These are phyloP conservation scores for Lasioglossum baleicum DNA, from an alignment of 1,140 invertebrate species.

Conservation along the genomic window DNA sequence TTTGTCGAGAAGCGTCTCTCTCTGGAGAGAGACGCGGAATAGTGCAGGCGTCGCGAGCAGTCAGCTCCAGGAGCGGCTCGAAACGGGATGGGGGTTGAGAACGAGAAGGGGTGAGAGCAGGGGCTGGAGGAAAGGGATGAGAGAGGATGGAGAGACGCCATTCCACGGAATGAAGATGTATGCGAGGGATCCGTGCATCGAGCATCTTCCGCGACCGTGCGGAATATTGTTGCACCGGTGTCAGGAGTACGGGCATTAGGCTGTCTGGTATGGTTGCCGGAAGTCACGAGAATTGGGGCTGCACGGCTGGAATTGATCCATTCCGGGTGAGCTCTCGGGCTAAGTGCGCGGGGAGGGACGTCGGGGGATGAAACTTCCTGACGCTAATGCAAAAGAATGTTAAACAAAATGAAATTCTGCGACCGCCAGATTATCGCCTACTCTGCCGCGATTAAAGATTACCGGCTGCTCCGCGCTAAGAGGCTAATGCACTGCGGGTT, in stretches of 20 bases:
- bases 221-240: conserved; percentile 43
- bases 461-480: too few species aligned
- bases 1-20: conserved; percentile 37
- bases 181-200: conserved; percentile 52
- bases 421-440: too few species aligned
- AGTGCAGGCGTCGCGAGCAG: background rate
- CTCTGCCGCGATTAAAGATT: too few species aligned
- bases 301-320: background rate
- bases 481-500: too few species aligned
- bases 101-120: background rate
- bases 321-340: background rate
- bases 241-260: conserved; percentile 26
- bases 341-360: background rate
- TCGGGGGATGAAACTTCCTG: background rate
- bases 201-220: conserved; percentile 8
- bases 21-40: conserved; percentile 42
- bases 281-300: background rate
- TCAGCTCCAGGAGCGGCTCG: conserved; percentile 12
- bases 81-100: background rate
- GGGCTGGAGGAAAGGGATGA: too few species aligned
- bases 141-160: conserved; percentile 20
- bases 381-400: conserved; percentile 3
- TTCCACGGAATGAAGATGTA: conserved; percentile 66
- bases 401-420: background rate
- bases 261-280: background rate